These are phyloP conservation scores for Hippocampus kuda DNA, from an alignment of 2,797 vertebrate genomes.

Conservation along the genomic window DNA sequence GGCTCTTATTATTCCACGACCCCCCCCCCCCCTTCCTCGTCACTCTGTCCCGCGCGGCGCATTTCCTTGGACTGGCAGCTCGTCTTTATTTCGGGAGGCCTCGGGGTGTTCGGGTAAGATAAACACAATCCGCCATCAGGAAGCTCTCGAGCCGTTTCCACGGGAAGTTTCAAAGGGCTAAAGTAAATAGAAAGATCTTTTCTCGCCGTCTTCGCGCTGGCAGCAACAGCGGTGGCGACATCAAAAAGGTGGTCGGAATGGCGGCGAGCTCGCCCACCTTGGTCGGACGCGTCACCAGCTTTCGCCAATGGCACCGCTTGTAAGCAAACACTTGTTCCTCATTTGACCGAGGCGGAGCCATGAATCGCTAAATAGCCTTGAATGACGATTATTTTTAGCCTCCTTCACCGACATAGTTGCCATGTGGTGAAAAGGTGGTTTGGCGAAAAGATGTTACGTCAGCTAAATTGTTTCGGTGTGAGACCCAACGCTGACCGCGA, in stretches of 20 bases:
- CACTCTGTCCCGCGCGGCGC: conserved; percentile 62
- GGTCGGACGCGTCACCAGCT: background rate
- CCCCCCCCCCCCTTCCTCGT: conserved; percentile 2
- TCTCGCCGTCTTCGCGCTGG: conserved; percentile 15
- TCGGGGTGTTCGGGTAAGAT: conserved; percentile 98
- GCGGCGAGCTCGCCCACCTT: background rate
- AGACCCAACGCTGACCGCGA: no score
- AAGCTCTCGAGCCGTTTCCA: conserved; percentile 98
- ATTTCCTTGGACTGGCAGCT: conserved; percentile 77
- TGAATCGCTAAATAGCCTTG: no score
- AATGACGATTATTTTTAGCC: no score
- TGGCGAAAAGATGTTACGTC: no score
- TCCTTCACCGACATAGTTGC: no score
- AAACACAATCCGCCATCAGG: conserved; percentile 99
- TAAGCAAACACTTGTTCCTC: background rate
- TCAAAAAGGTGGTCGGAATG: conserved; percentile 65
- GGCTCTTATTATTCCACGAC: conserved; percentile 82
- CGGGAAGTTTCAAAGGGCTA: conserved; percentile 98
- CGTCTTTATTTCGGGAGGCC: conserved; percentile 97
- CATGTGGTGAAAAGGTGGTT: no score
- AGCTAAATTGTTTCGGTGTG: no score
- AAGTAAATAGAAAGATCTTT: conserved; percentile 91
- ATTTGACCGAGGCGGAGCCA: background rate
- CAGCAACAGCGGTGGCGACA: conserved; percentile 66
- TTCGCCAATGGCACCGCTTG: background rate